These are phyloP conservation scores for Acanthosepion lycidas DNA, from an alignment of 2,888 invertebrate genomes.

Conservation along the genomic window DNA sequence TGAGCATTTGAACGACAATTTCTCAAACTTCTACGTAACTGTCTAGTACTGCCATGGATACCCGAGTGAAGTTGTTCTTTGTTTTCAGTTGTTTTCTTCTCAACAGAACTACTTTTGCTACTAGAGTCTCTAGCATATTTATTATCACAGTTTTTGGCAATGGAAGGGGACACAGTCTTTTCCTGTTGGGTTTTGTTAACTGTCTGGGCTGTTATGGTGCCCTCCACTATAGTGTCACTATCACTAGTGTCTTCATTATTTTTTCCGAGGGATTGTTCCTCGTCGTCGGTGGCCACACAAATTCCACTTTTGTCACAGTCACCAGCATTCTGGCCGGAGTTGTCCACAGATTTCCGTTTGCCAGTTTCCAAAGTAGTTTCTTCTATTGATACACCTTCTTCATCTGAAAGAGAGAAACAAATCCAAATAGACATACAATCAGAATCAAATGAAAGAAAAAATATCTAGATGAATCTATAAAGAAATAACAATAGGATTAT, in stretches of 20 bases:
- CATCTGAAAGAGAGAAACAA: not conserved
- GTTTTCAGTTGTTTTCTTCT: constrained; percentile 38
- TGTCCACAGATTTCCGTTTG: constrained; percentile 42
- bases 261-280: constrained; percentile 44
- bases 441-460: not conserved
- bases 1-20: constrained; percentile 45
- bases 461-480: not conserved
- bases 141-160: constrained; percentile 47
- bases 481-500: not conserved
- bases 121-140: not conserved
- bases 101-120: constrained; percentile 17
- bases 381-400: constrained; percentile 43
- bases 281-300: not conserved
- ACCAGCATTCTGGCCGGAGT: constrained; percentile 35
- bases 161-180: constrained; percentile 9
- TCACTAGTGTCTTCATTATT: constrained; percentile 43
- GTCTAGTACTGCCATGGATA: constrained; percentile 14
- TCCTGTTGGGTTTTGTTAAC: not conserved
- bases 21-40: constrained; percentile 38
- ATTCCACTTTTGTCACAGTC: constrained; percentile 41
- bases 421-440: constrained; percentile 40
- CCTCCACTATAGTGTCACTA: constrained; percentile 45
- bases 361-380: constrained; percentile 37
- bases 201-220: constrained; percentile 14
- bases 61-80: not conserved